Evolutionary conservation across 2,797 vertebrate genomes (phyloP).

Genomic region (Jordanella pulchra): DNA sequence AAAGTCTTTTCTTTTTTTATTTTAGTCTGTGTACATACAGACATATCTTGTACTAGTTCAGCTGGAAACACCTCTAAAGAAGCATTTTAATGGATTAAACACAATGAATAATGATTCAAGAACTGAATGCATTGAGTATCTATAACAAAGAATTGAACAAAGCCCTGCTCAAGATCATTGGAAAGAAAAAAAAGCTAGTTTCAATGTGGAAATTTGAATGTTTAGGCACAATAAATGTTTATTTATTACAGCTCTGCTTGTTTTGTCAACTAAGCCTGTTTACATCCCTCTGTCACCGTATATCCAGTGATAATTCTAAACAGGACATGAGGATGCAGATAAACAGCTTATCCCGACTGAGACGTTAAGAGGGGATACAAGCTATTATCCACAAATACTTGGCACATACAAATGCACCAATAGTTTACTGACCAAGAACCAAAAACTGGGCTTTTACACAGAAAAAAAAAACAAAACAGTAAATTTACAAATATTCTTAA

Average conservation of each 20-base stretch:
- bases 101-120: slow-evolving; percentile 42
- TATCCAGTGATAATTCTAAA: slow-evolving; percentile 46
- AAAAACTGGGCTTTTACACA: slow-evolving; percentile 79
- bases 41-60: slow-evolving; percentile 39
- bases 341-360: slow-evolving; percentile 58
- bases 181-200: slow-evolving; percentile 60
- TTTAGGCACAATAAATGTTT: slow-evolving; percentile 72
- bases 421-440: slow-evolving; percentile 78
- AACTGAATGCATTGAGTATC: slow-evolving; percentile 53
- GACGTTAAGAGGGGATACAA: slow-evolving; percentile 48
- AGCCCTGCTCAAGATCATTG: slow-evolving; percentile 40
- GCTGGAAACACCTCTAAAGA: slow-evolving; percentile 44
- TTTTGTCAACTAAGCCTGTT: slow-evolving; percentile 48
- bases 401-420: slow-evolving; percentile 46
- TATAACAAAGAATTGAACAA: slow-evolving; percentile 54
- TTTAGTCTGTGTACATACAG: slow-evolving; percentile 52
- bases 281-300: slow-evolving; percentile 37
- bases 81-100: slow-evolving; percentile 51
- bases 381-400: slow-evolving; percentile 52
- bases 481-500: slow-evolving; percentile 82
- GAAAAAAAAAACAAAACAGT: slow-evolving; percentile 85
- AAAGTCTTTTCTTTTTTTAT: slow-evolving; percentile 32
- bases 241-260: slow-evolving; percentile 54
- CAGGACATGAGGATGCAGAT: slow-evolving; percentile 53
- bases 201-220: slow-evolving; percentile 53